phyloP scores from a whole-genome alignment of 1,140 invertebrate genomes.

The Littorina saxatilis region DNA sequence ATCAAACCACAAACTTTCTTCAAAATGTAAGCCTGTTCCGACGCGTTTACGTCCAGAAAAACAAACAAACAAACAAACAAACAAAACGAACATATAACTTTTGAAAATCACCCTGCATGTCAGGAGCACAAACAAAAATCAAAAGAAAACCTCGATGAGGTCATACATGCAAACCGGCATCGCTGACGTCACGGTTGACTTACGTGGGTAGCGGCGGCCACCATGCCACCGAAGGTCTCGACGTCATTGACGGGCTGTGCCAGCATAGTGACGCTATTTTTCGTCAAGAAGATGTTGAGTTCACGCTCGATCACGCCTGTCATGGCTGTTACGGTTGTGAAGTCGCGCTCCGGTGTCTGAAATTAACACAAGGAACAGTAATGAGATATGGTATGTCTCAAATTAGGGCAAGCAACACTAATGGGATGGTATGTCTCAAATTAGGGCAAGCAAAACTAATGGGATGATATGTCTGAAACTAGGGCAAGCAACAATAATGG shows the following conservation, averaged over 20 bases:
- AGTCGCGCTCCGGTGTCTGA: conserved; percentile 35
- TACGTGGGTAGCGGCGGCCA: conserved; percentile 54
- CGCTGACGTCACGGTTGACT: conserved; percentile 16
- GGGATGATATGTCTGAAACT: no score
- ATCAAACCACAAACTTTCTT: no score
- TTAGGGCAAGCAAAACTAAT: no score
- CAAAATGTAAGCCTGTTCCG: no score
- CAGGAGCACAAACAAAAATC: neutral
- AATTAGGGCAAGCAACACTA: no score
- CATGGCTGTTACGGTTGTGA: conserved; percentile 48
- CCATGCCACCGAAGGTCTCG: conserved; percentile 53
- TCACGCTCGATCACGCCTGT: conserved; percentile 52
- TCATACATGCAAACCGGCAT: no score
- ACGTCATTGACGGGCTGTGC: conserved; percentile 52
- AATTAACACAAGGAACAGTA: neutral
- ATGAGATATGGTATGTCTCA: no score
- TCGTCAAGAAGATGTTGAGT: conserved; percentile 52
- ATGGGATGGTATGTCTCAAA: no score
- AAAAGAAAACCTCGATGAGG: neutral
- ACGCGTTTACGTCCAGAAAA: no score
- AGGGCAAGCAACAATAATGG: no score
- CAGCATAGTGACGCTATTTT: conserved; percentile 47
- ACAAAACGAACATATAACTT: neutral
- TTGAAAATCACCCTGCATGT: neutral
- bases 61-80: neutral